Evolutionary conservation across 1,140 invertebrate genomes (phyloP), one percentile per base, ranked within the genome.

Genomic region (Brachionus rotundiformis): DNA sequence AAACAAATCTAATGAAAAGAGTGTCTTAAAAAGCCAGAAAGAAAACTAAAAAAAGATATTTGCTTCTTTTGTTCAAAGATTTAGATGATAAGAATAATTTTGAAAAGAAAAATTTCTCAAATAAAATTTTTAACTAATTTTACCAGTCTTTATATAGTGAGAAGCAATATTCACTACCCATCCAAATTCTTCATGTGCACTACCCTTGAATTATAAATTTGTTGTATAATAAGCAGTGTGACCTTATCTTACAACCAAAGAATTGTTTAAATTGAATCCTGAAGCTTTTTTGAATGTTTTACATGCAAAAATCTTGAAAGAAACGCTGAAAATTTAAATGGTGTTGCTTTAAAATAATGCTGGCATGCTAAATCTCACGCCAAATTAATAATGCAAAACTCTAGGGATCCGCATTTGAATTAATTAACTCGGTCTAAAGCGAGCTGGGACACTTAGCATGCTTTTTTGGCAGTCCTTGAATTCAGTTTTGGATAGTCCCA

Each of bases 201-300:
- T 54, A 54, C 47, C 47, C 47, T 54, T 54, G 5, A 54, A 23
- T 54, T 19, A 19, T 19, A 54, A 54, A 25, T 19, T 54, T 54
- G 47, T 54, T 54, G 47, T 54, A 54, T 54, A 54, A 54, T 8
- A 54, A 54, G 47, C 47, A 54, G 47, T 54, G 23, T 54, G 47
- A 54, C 47, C 47, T 54, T 54, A 54, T 54, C 47, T 54, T 54
- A 4, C 16, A 54, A 54, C 23, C 47, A 54, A 54, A 54, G 47
- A 54, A 54, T 54, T 54, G 47, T 54, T 54, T 54, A 54, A 54
- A 54, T 54, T 54, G 47, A 54, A 54, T 54, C 47, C 47, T 54
- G 47, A 54, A 54, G 47, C 47, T 54, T 54, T 54, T 49, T 54
- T 54, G 8, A 54, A 54, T 54, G 47, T 19, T 54, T 54, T 19